phyloP scores from a whole-genome alignment of 2,888 invertebrate genomes.

The Ophioninae sp. region DNA sequence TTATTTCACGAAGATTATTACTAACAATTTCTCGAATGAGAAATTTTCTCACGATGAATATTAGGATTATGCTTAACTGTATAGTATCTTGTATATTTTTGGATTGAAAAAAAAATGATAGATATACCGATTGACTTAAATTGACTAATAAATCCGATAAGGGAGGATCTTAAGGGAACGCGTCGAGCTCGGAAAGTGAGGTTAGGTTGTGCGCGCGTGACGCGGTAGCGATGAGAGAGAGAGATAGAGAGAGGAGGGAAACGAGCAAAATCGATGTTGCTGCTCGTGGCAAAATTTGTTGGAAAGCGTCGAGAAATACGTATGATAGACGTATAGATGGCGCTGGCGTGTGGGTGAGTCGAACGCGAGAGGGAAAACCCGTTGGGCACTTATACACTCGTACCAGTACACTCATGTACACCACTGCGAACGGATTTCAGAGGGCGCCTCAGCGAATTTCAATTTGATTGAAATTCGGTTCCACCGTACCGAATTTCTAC shows the following conservation, averaged over 20 bases:
- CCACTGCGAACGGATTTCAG: slow-evolving; percentile 47
- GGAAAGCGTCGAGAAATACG: slow-evolving; percentile 34
- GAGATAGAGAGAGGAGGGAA: slow-evolving; percentile 15
- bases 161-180: background rate
- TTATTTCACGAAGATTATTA: too few relatives aligned
- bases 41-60: too few relatives aligned
- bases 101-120: too few relatives aligned
- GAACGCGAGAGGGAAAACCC: slow-evolving; percentile 12
- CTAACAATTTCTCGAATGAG: too few relatives aligned
- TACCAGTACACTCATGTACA: background rate
- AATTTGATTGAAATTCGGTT: slow-evolving; percentile 67
- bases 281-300: slow-evolving; percentile 47
- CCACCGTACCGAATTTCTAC: slow-evolving; percentile 57
- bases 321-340: slow-evolving; percentile 6
- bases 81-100: too few relatives aligned
- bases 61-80: too few relatives aligned
- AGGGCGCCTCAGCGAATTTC: slow-evolving; percentile 63
- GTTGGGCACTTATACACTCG: slow-evolving; percentile 1
- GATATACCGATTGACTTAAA: too few relatives aligned
- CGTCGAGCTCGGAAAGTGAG: background rate
- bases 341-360: background rate
- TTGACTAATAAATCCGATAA: background rate
- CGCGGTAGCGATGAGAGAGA: background rate
- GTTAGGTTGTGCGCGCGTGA: background rate
- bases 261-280: slow-evolving; percentile 59